A percentile compares a stretch with the other conserved stretches of the same genome.
phyloP scores from a whole-genome alignment of 2,888 invertebrate genomes.

The Blastobasis adustella region DNA sequence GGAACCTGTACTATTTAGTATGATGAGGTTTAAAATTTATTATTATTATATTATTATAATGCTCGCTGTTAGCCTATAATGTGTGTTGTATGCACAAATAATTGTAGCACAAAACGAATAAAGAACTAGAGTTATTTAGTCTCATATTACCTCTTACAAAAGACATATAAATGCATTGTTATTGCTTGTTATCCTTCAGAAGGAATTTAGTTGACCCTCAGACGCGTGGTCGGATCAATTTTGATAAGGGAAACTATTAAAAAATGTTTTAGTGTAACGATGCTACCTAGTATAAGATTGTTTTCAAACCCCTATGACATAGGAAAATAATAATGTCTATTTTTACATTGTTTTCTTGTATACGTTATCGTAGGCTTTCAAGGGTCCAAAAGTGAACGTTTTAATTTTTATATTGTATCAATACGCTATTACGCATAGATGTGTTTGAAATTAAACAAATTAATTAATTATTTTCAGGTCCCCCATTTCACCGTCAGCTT shows the following conservation, averaged over 20 bases:
- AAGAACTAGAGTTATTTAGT: neutral
- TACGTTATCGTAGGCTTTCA: slow-evolving; percentile 52
- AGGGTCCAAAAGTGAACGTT: slow-evolving; percentile 46
- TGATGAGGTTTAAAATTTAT: slow-evolving; percentile 30
- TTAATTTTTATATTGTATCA: no score
- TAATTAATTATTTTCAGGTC: no score
- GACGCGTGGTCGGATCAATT: slow-evolving; percentile 40
- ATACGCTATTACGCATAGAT: no score
- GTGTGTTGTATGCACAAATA: neutral
- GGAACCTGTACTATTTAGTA: slow-evolving; percentile 8
- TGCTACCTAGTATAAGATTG: slow-evolving; percentile 4
- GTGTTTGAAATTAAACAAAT: no score
- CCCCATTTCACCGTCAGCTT: no score
- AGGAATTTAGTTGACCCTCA: slow-evolving; percentile 57
- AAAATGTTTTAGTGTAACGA: neutral
- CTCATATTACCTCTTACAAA: slow-evolving; percentile 53
- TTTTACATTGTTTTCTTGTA: slow-evolving; percentile 60
- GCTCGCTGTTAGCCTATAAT: slow-evolving; percentile 20
- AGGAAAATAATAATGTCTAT: slow-evolving; percentile 40
- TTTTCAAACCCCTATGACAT: slow-evolving; percentile 34
- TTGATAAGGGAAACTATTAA: neutral
- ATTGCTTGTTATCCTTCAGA: slow-evolving; percentile 69
- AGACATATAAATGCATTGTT: slow-evolving; percentile 47
- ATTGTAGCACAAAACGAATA: neutral
- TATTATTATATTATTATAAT: slow-evolving; percentile 16